Evolutionary conservation across 2,888 invertebrate species (phyloP).

Genomic region (Protophormia terraenovae): DNA sequence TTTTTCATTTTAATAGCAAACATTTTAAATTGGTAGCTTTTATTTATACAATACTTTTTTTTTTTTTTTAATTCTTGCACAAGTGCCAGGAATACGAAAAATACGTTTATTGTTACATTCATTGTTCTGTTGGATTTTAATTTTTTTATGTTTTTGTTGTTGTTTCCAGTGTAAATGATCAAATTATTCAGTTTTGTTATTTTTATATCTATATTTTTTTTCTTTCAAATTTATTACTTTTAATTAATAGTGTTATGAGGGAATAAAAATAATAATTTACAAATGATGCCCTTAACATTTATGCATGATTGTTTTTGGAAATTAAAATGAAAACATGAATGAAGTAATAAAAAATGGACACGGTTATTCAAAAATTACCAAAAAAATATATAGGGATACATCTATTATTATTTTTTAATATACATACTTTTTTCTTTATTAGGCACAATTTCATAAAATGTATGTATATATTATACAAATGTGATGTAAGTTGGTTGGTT

Average conservation of each 20-base stretch:
- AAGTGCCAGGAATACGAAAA: background rate
- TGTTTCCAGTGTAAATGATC: background rate
- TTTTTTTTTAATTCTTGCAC: background rate
- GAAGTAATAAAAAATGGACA: background rate
- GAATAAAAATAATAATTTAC: slow-evolving; percentile 26
- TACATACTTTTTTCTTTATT: background rate
- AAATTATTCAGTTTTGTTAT: slow-evolving; percentile 17
- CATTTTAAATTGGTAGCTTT: slow-evolving; percentile 37
- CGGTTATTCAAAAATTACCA: background rate
- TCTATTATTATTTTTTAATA: too few relatives aligned
- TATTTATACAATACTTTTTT: too few relatives aligned
- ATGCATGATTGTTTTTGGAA: slow-evolving; percentile 14
- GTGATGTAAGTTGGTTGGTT: too few relatives aligned
- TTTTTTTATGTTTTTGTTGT: slow-evolving; percentile 30
- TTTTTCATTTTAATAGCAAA: slow-evolving; percentile 27
- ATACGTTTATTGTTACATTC: background rate
- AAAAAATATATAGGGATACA: too few relatives aligned
- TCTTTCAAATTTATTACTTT: slow-evolving; percentile 34
- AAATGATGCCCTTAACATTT: slow-evolving; percentile 42
- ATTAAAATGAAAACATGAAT: background rate
- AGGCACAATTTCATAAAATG: too few relatives aligned
- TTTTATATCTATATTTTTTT: background rate
- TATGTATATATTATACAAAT: too few relatives aligned
- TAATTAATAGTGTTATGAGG: slow-evolving; percentile 44
- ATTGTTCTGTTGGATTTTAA: slow-evolving; percentile 31